phyloP scores from a whole-genome alignment of 1,140 invertebrate genomes.

The Papilio helenus region DNA sequence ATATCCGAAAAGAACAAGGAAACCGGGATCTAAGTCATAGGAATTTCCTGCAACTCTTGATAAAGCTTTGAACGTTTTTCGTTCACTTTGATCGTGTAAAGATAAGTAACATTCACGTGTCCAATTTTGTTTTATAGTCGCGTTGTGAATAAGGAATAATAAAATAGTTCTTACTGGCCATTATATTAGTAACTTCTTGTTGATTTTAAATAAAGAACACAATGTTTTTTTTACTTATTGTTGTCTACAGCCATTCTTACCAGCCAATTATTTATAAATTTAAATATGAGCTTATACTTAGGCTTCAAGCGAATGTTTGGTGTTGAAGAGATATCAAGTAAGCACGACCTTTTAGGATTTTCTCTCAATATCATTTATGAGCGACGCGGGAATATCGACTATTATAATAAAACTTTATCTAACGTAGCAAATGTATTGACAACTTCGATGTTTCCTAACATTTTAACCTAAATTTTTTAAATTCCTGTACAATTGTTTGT shows the following conservation, averaged over 20 bases:
- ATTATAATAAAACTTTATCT: conserved; percentile 30
- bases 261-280: neutral
- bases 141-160: neutral
- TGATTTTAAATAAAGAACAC: neutral
- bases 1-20: conserved; percentile 17
- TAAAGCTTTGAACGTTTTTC: neutral
- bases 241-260: too few species aligned
- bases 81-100: neutral
- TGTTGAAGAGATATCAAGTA: neutral
- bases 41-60: conserved; percentile 7
- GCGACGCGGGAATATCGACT: conserved; percentile 16
- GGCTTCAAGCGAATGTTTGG: neutral
- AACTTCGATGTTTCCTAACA: neutral
- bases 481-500: too few species aligned
- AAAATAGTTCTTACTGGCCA: neutral
- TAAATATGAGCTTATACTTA: neutral
- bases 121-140: conserved; percentile 2
- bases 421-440: conserved; percentile 24
- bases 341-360: conserved; percentile 26
- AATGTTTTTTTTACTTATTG: neutral
- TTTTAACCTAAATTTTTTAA: neutral
- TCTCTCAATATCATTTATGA: conserved; percentile 30
- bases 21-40: neutral
- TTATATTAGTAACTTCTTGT: neutral
- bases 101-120: neutral